These are phyloP conservation scores for Stichodactyla mertensii DNA, from an alignment of 64 coral and sea anemone genomes.

Conservation along the genomic window DNA sequence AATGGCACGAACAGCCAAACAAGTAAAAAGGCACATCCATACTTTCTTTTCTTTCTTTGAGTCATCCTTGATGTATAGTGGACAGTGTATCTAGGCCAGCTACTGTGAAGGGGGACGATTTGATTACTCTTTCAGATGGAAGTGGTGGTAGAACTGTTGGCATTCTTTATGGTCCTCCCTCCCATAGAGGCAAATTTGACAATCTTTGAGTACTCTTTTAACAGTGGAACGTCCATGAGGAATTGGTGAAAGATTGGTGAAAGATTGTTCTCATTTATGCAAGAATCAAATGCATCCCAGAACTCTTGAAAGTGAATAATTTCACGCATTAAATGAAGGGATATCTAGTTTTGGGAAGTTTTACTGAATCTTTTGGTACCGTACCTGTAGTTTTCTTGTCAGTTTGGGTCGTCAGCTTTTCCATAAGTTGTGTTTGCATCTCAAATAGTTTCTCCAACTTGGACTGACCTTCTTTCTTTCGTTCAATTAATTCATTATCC, in stretches of 20 bases:
- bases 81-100: too few relatives aligned
- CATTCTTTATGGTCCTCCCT: too few relatives aligned
- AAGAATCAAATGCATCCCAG: slow-evolving; percentile 28
- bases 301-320: background rate
- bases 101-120: too few relatives aligned
- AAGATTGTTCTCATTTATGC: slow-evolving; percentile 7
- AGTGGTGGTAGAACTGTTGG: too few relatives aligned
- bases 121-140: too few relatives aligned
- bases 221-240: too few relatives aligned
- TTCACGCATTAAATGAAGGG: slow-evolving; percentile 3
- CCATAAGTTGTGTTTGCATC: background rate
- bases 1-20: too few relatives aligned
- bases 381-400: background rate
- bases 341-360: slow-evolving; percentile 8
- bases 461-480: background rate
- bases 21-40: too few relatives aligned
- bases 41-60: too few relatives aligned
- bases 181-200: too few relatives aligned
- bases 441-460: background rate
- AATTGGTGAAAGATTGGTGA: background rate
- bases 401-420: background rate
- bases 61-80: background rate
- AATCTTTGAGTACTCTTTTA: too few relatives aligned
- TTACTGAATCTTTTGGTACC: background rate
- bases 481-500: background rate